Percentiles rank a stretch among this genome's conserved stretches.
phyloP scores from a whole-genome alignment of 2,888 invertebrate genomes.

The Macrosiphum euphorbiae region DNA sequence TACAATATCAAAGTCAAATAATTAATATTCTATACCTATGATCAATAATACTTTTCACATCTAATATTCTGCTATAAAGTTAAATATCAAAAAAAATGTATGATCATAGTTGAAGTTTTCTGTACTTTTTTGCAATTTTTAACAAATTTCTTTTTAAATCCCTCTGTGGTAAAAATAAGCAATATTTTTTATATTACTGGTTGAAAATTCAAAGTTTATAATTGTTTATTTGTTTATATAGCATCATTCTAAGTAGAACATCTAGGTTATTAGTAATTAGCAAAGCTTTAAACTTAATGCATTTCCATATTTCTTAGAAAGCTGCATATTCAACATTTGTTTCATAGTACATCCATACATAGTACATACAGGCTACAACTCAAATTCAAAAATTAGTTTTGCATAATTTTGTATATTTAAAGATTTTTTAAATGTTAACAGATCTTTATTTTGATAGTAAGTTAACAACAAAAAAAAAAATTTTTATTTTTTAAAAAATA shows the following conservation, averaged over 20 bases:
- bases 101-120: not conserved
- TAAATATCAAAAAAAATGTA: not conserved
- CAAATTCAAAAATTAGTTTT: not conserved
- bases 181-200: not conserved
- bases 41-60: not conserved
- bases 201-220: not conserved
- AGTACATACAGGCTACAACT: not conserved
- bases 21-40: not conserved
- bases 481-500: too few relatives aligned
- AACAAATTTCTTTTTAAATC: not conserved
- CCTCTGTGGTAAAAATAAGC: not conserved
- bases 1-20: not conserved
- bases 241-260: not conserved
- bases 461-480: not conserved
- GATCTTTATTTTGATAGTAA: not conserved
- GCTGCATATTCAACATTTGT: not conserved
- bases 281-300: not conserved
- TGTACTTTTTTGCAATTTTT: not conserved
- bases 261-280: not conserved
- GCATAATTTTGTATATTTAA: not conserved
- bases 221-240: not conserved
- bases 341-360: not conserved
- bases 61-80: not conserved
- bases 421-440: not conserved
- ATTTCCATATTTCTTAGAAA: not conserved